Conservation (phyloP, 2,797 vertebrate species). For the Orestias chungarensis region DNA sequence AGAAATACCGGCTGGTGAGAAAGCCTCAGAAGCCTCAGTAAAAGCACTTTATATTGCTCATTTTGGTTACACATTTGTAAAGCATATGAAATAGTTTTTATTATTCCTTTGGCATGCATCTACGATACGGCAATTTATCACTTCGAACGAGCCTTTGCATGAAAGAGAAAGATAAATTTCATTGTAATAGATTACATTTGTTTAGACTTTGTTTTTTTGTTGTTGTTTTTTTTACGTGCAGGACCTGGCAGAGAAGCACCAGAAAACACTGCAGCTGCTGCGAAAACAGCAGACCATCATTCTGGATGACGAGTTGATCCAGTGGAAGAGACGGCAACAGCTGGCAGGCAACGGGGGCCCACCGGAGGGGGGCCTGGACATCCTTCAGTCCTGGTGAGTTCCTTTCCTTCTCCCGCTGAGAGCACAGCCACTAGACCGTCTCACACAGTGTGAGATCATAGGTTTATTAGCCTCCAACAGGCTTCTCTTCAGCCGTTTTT, state of each 20-base stretch:
- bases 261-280: slow-evolving; percentile 92
- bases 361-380: slow-evolving; percentile 90
- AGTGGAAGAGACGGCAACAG: slow-evolving; percentile 98
- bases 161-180: neutral
- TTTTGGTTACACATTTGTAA: neutral
- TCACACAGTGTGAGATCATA: slow-evolving; percentile 46
- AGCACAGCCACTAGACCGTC: slow-evolving; percentile 34
- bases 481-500: slow-evolving; percentile 36
- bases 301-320: slow-evolving; percentile 95
- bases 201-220: no score
- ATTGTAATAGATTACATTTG: neutral
- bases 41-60: neutral
- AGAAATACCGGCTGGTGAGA: slow-evolving; percentile 95
- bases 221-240: slow-evolving; percentile 63
- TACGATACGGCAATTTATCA: neutral
- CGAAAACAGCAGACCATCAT: slow-evolving; percentile 96
- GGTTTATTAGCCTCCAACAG: slow-evolving; percentile 45
- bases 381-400: slow-evolving; percentile 91
- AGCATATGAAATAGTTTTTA: neutral
- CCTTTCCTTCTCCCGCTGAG: slow-evolving; percentile 47
- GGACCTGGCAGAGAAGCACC: slow-evolving; percentile 96
- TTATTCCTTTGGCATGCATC: neutral
- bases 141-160: neutral
- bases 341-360: slow-evolving; percentile 93
- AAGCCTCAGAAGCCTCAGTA: neutral